A percentile compares a stretch with the other conserved stretches of the same genome.
These are phyloP conservation scores for Eumaeus atala DNA, from an alignment of 1,140 invertebrate species.

Conservation along the genomic window DNA sequence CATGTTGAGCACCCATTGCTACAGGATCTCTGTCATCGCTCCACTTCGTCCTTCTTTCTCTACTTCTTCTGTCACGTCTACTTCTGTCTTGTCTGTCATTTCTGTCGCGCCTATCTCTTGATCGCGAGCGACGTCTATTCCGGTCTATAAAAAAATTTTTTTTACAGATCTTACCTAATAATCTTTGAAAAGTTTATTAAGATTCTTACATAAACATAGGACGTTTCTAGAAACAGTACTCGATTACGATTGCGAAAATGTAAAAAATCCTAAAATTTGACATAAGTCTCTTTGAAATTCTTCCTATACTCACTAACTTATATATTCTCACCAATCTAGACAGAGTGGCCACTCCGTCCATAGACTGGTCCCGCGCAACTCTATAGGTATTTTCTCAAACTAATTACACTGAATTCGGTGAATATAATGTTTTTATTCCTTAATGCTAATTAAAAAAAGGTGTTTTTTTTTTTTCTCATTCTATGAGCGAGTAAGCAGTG, in stretches of 20 bases:
- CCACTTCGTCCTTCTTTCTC: constrained; percentile 21
- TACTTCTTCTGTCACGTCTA: constrained; percentile 17
- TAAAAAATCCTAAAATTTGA: neutral
- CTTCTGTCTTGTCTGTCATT: constrained; percentile 23
- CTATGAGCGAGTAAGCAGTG: too few species aligned
- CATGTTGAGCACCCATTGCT: constrained; percentile 9
- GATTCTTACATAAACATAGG: too few species aligned
- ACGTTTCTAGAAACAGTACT: too few species aligned
- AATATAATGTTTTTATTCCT: too few species aligned
- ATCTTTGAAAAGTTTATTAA: neutral
- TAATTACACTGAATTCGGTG: too few species aligned
- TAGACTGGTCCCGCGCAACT: too few species aligned
- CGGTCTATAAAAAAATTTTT: neutral
- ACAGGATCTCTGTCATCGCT: constrained; percentile 6
- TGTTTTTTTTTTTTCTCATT: too few species aligned
- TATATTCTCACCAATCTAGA: too few species aligned
- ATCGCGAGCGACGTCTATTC: constrained; percentile 8
- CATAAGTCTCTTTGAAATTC: too few species aligned
- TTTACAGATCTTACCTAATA: neutral
- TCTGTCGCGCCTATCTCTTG: constrained; percentile 28
- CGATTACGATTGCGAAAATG: constrained; percentile 12
- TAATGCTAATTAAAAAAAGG: too few species aligned
- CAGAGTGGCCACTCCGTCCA: too few species aligned
- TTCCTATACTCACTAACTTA: neutral
- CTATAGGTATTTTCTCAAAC: too few species aligned